phyloP scores from a whole-genome alignment of 1,140 invertebrate species.

The Elymnias hypermnestra region DNA sequence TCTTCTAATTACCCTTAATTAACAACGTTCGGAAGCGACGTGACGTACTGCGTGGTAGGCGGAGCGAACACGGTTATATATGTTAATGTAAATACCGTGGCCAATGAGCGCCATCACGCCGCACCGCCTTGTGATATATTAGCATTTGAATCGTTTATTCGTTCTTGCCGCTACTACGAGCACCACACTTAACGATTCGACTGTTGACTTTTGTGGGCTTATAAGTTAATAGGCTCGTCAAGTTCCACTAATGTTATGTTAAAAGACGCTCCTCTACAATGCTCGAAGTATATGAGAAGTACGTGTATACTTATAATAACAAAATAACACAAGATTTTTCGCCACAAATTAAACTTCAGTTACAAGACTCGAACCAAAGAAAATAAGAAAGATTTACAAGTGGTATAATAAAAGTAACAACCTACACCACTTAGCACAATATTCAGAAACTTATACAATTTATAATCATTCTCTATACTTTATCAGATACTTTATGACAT shows the following conservation, averaged over 20 bases:
- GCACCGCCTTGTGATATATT: slow-evolving; percentile 70
- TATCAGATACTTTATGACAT: slow-evolving; percentile 35
- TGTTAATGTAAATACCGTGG: slow-evolving; percentile 65
- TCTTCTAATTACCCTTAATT: slow-evolving; percentile 65
- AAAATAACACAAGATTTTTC: too few species aligned
- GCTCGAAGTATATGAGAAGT: slow-evolving; percentile 20
- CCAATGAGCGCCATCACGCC: slow-evolving; percentile 64
- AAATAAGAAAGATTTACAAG: too few species aligned
- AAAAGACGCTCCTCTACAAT: too few species aligned
- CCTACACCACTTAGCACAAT: too few species aligned
- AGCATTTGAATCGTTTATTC: slow-evolving; percentile 72
- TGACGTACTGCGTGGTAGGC: slow-evolving; percentile 53
- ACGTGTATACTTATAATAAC: too few species aligned
- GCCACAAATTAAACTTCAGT: too few species aligned
- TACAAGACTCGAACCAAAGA: too few species aligned
- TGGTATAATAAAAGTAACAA: too few species aligned
- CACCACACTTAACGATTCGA: slow-evolving; percentile 29
- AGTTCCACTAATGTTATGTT: slow-evolving; percentile 50
- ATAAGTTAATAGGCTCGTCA: slow-evolving; percentile 43
- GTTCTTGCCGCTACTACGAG: slow-evolving; percentile 37
- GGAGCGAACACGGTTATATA: slow-evolving; percentile 54
- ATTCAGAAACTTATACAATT: too few species aligned
- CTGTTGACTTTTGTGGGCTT: slow-evolving; percentile 50
- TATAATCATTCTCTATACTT: slow-evolving; percentile 48
- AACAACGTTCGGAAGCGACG: slow-evolving; percentile 54